Conservation (phyloP, 2,113 vertebrate genomes). For the Peucedramus taeniatus region DNA sequence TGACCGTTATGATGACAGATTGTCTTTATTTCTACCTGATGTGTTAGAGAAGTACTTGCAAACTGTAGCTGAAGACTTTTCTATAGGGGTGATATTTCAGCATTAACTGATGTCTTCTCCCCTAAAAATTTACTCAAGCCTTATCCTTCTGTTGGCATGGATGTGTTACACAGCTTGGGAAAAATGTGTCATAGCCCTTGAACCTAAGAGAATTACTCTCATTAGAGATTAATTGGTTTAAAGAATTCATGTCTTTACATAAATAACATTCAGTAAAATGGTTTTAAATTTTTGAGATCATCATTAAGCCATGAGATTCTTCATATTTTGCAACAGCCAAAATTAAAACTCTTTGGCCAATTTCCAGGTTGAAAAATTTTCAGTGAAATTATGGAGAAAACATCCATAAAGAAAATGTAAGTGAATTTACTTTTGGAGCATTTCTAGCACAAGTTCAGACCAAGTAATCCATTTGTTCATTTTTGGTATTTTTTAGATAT, state of each 20-base stretch:
- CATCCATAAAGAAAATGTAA: background rate
- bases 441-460: background rate
- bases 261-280: background rate
- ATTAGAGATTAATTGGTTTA: background rate
- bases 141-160: background rate
- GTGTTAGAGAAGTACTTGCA: background rate
- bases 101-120: background rate
- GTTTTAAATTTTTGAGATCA: background rate
- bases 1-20: background rate
- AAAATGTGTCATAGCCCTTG: background rate
- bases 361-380: background rate
- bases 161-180: background rate
- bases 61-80: background rate
- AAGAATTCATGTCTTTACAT: background rate
- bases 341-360: background rate
- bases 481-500: background rate
- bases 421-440: background rate
- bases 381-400: background rate
- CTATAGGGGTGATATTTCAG: background rate
- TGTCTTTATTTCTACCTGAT: background rate
- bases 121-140: background rate
- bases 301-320: background rate
- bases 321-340: background rate
- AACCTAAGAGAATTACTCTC: background rate
- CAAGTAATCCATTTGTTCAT: background rate